A percentile compares a stretch with the other conserved stretches of the same genome.
Evolutionary conservation across 2,113 vertebrate species (phyloP).

Genomic region (Phocoena phocoena): DNA sequence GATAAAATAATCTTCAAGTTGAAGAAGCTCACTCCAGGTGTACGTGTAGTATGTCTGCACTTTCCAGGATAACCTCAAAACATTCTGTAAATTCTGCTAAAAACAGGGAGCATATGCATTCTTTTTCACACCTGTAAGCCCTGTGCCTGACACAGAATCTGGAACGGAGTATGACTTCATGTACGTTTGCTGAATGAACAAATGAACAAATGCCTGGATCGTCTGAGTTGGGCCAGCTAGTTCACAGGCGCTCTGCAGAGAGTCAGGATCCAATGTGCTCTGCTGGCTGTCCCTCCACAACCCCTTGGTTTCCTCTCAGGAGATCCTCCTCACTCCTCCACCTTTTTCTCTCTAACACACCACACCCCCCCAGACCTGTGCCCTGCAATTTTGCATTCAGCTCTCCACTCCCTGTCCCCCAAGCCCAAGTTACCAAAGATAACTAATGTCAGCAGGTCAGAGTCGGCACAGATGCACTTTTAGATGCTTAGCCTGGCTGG

Average conservation of each 20-base stretch:
- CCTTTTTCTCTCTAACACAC: background rate
- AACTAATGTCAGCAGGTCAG: slow-evolving; percentile 75
- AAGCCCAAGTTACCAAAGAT: background rate
- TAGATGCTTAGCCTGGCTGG: slow-evolving; percentile 78
- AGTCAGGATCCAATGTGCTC: background rate
- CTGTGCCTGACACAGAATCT: background rate
- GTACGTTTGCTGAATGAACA: background rate
- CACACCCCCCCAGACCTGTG: background rate
- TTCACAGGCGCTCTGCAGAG: background rate
- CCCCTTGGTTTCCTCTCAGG: background rate
- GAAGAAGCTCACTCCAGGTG: background rate
- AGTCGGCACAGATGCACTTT: slow-evolving; percentile 66
- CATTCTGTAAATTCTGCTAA: background rate
- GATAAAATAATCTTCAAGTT: background rate
- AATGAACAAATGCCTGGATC: background rate
- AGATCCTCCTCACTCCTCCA: background rate
- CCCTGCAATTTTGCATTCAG: background rate
- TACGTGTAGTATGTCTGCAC: background rate
- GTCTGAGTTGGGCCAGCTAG: background rate
- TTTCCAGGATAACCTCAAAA: background rate
- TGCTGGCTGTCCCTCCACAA: background rate
- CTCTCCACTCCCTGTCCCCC: background rate
- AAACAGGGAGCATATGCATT: background rate
- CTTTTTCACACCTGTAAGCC: background rate
- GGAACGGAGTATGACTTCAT: background rate